phyloP scores from a whole-genome alignment of 1,140 invertebrate species.

The Anastrepha obliqua region DNA sequence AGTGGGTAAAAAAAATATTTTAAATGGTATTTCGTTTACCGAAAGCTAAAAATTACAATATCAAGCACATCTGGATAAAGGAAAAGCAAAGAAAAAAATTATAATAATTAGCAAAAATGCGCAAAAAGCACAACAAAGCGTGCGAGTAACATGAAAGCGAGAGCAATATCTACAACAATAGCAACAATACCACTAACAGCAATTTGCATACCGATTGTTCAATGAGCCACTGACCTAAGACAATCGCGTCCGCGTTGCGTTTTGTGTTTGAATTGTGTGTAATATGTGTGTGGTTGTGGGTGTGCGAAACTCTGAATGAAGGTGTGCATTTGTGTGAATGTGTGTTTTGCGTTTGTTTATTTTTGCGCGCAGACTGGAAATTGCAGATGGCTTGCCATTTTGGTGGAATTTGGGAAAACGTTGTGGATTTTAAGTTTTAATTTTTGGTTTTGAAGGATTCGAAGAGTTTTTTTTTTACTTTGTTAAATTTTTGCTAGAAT shows the following conservation, averaged over 20 bases:
- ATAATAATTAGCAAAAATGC: background rate
- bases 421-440: too few species aligned
- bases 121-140: background rate
- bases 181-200: conserved; percentile 62
- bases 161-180: conserved; percentile 40
- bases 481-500: too few species aligned
- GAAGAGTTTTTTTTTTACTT: too few species aligned
- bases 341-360: conserved; percentile 2
- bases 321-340: too few species aligned
- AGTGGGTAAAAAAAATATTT: background rate
- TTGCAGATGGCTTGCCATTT: conserved; percentile 14
- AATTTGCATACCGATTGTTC: conserved; percentile 71
- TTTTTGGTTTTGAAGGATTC: background rate
- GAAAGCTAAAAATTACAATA: background rate
- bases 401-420: background rate
- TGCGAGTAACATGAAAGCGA: background rate
- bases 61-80: background rate
- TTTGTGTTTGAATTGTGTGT: background rate
- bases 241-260: conserved; percentile 60
- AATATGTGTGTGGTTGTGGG: background rate
- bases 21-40: background rate
- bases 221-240: conserved; percentile 73
- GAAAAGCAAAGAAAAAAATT: background rate
- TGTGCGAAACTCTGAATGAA: background rate
- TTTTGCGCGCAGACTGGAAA: conserved; percentile 20